Conservation (phyloP, 2,888 invertebrate genomes). For the Glaucopsyche alexis region DNA sequence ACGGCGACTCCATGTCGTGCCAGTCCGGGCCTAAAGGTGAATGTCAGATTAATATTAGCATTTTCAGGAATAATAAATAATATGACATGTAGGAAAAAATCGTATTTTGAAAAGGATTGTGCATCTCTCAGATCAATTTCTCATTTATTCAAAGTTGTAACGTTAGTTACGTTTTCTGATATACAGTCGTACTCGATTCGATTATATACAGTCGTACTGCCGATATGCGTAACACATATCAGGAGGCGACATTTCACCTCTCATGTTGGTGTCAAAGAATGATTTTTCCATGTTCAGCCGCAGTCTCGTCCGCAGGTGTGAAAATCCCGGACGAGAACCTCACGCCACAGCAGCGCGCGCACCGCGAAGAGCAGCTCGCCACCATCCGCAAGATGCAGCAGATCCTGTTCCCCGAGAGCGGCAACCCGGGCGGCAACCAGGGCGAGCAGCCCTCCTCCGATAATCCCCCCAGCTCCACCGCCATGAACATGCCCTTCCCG, state of each 20-base stretch:
- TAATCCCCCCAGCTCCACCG: constrained; percentile 66
- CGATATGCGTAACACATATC: too few relatives aligned
- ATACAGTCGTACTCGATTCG: too few relatives aligned
- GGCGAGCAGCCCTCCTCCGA: constrained; percentile 61
- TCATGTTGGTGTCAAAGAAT: constrained; percentile 37
- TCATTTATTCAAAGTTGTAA: too few relatives aligned
- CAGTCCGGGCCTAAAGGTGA: constrained; percentile 70
- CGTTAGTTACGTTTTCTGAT: too few relatives aligned
- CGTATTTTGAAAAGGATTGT: too few relatives aligned
- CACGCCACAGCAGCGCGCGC: constrained; percentile 96
- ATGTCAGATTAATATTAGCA: not conserved
- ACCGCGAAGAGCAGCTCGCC: constrained; percentile 95
- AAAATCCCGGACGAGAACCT: constrained; percentile 97
- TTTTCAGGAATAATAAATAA: too few relatives aligned
- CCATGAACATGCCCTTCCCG: constrained; percentile 69
- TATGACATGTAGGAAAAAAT: too few relatives aligned
- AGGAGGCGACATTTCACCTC: not conserved
- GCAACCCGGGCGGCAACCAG: constrained; percentile 57
- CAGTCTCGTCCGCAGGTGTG: constrained; percentile 77
- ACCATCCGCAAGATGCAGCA: constrained; percentile 95
- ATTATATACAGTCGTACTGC: not conserved
- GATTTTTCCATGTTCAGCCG: constrained; percentile 40
- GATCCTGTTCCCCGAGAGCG: constrained; percentile 92
- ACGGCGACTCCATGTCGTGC: constrained; percentile 48
- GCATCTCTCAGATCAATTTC: too few relatives aligned